Percentiles rank a stretch among this genome's conserved stretches.
These are phyloP conservation scores for Oscheius sp. DNA, from an alignment of 2,888 invertebrate species.

Conservation along the genomic window DNA sequence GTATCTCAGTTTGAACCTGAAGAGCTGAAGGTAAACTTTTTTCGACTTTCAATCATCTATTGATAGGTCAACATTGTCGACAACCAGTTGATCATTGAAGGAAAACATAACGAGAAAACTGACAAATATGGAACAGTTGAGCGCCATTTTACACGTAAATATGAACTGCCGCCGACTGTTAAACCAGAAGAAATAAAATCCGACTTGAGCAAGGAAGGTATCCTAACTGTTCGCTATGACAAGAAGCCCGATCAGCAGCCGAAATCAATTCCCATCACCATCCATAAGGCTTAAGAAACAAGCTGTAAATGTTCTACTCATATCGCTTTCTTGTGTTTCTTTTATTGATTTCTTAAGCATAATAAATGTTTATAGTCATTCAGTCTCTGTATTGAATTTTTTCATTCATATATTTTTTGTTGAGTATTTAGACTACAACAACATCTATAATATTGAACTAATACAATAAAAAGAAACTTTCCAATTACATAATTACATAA, in stretches of 20 bases:
- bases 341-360: no score
- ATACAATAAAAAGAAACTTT: no score
- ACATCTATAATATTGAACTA: no score
- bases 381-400: no score
- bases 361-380: no score
- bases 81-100: conserved; percentile 59
- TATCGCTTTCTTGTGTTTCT: no score
- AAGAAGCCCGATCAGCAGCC: conserved; percentile 48
- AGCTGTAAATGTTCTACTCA: no score
- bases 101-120: conserved; percentile 58
- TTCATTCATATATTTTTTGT: no score
- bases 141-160: conserved; percentile 59
- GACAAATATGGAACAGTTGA: conserved; percentile 60
- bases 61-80: conserved; percentile 55
- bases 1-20: conserved; percentile 63
- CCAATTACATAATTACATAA: no score
- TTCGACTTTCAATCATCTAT: background rate
- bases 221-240: conserved; percentile 57
- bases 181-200: conserved; percentile 55
- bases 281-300: no score
- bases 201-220: conserved; percentile 58
- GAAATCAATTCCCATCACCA: conserved; percentile 48
- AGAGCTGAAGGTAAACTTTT: conserved; percentile 52
- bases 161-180: conserved; percentile 53
- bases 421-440: no score